Evolutionary conservation across 2,113 vertebrate genomes (phyloP).

Genomic region (Dasyprocta punctata): DNA sequence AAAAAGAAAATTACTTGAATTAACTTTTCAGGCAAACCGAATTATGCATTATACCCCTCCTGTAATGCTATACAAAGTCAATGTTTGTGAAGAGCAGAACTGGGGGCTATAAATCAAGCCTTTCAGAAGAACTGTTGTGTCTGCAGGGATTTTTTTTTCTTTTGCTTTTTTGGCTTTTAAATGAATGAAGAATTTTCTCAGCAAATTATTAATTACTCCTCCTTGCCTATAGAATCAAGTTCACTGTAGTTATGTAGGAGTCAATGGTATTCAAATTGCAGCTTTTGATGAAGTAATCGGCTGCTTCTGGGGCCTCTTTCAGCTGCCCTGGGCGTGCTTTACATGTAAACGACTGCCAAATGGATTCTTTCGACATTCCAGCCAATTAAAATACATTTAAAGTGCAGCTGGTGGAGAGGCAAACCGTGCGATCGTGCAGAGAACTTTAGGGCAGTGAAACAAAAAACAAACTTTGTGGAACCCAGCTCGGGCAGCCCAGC

Average conservation of each 20-base stretch:
- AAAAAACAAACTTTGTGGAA: conserved; percentile 81
- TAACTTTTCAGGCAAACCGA: conserved; percentile 76
- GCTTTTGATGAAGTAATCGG: conserved; percentile 89
- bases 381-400: conserved; percentile 91
- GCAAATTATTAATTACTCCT: conserved; percentile 84
- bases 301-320: conserved; percentile 88
- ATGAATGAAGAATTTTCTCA: conserved; percentile 79
- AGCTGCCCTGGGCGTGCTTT: conserved; percentile 92
- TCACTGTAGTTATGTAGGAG: conserved; percentile 84
- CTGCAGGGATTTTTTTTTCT: conserved; percentile 33
- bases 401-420: conserved; percentile 87
- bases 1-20: conserved; percentile 82
- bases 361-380: conserved; percentile 90
- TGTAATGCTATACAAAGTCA: conserved; percentile 79
- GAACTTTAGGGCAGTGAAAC: conserved; percentile 81
- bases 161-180: conserved; percentile 67
- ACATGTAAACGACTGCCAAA: conserved; percentile 92
- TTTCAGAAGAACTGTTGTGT: conserved; percentile 60
- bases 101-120: conserved; percentile 54
- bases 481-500: not conserved
- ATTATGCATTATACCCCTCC: conserved; percentile 69
- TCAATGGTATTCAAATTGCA: conserved; percentile 83
- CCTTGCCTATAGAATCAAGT: conserved; percentile 77
- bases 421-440: conserved; percentile 77
- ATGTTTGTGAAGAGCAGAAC: conserved; percentile 74